Conservation (phyloP, 2,113 vertebrate species). For the Hydrochoerus hydrochaeris region DNA sequence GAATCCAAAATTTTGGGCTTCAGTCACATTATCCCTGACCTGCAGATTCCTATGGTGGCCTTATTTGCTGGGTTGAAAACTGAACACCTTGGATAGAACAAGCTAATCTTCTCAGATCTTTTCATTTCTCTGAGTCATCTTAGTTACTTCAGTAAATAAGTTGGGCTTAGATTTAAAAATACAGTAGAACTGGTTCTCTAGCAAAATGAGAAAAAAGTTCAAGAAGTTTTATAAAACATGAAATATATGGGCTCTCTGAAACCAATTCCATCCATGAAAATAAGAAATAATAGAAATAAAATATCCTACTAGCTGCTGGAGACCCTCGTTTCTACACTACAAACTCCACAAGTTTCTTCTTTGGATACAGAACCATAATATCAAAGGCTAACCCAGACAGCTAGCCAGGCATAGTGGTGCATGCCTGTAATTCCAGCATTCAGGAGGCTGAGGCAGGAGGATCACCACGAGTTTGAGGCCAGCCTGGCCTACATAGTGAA, state of each 20-base stretch:
- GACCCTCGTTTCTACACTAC: neutral
- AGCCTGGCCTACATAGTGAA: neutral
- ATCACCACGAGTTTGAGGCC: neutral
- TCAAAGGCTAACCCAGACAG: conserved; percentile 37
- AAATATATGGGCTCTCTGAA: conserved; percentile 2
- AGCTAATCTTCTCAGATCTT: conserved; percentile 50
- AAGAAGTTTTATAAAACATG: neutral
- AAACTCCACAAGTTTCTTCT: neutral
- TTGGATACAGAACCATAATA: neutral
- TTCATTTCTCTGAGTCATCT: conserved; percentile 45
- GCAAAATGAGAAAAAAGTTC: conserved; percentile 6
- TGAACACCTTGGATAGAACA: conserved; percentile 20
- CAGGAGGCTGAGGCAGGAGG: neutral
- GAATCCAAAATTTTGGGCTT: neutral
- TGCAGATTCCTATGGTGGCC: neutral
- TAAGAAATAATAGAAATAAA: conserved; percentile 2
- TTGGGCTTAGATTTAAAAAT: neutral
- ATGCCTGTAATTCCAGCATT: neutral
- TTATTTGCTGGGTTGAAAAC: neutral
- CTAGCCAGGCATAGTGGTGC: neutral
- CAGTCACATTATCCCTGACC: neutral
- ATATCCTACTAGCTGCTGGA: neutral
- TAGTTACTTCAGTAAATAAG: neutral
- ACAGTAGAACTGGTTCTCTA: neutral
- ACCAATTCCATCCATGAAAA: conserved; percentile 33